Evolutionary conservation across 2,888 invertebrate species (phyloP).

Genomic region (Gibbula magus): DNA sequence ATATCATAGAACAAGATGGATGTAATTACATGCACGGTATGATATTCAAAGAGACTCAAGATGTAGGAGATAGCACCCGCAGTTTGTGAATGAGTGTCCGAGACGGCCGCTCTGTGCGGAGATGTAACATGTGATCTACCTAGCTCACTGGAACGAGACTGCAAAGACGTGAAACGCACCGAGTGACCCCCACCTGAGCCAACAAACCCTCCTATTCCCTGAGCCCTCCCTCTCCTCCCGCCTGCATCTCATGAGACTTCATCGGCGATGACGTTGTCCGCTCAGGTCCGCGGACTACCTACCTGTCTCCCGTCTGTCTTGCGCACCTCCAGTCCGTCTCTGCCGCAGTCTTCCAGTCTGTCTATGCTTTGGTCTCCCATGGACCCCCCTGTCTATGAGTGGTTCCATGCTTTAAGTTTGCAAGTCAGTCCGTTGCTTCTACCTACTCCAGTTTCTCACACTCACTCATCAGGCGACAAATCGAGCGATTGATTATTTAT

Average conservation of each 20-base stretch:
- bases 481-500: slow-evolving; percentile 14
- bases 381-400: not conserved
- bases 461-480: slow-evolving; percentile 11
- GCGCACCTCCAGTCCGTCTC: not conserved
- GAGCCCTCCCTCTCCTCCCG: not conserved
- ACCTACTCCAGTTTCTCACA: not conserved
- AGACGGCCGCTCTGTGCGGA: too few relatives aligned
- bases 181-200: too few relatives aligned
- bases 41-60: too few relatives aligned
- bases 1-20: too few relatives aligned
- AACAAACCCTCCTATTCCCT: not conserved
- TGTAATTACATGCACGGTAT: too few relatives aligned
- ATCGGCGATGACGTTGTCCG: not conserved
- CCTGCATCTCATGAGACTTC: not conserved
- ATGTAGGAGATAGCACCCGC: too few relatives aligned
- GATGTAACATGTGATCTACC: too few relatives aligned
- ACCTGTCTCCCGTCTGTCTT: not conserved
- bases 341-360: not conserved
- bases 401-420: not conserved
- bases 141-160: too few relatives aligned
- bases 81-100: too few relatives aligned
- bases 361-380: not conserved
- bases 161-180: too few relatives aligned
- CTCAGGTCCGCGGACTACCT: not conserved
- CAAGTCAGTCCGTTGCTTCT: not conserved